Evolutionary conservation across 2,797 vertebrate genomes (phyloP).

Genomic region (Poeciliopsis turneri): DNA sequence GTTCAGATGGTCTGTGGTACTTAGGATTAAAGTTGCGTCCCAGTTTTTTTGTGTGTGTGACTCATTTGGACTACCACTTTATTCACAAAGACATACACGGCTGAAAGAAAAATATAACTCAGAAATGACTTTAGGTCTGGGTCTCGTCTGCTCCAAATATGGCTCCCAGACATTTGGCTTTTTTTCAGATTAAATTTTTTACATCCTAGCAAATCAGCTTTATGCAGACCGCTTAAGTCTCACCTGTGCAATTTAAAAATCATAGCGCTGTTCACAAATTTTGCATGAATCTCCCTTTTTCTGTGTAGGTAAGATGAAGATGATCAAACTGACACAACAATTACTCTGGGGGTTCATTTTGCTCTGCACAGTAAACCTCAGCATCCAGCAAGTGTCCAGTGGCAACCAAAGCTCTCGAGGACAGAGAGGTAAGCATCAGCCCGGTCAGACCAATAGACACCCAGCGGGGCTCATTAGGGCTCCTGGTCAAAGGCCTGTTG

Average conservation of each 20-base stretch:
- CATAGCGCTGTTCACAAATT: neutral
- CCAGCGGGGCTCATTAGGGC: conserved; percentile 74
- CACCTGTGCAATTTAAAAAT: neutral
- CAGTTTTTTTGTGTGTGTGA: conserved; percentile 43
- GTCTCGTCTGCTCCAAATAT: conserved; percentile 21
- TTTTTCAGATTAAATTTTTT: conserved; percentile 28
- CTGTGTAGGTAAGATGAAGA: conserved; percentile 61
- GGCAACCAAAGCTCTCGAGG: conserved; percentile 81
- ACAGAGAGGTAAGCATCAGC: conserved; percentile 67
- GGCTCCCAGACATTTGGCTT: neutral
- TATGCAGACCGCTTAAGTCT: neutral
- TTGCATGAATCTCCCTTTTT: conserved; percentile 16
- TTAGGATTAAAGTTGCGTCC: conserved; percentile 32
- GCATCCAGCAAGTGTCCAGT: conserved; percentile 74
- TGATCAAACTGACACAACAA: conserved; percentile 20
- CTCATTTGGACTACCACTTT: conserved; percentile 29
- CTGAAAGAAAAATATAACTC: conserved; percentile 48
- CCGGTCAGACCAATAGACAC: conserved; percentile 50
- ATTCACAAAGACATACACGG: conserved; percentile 38
- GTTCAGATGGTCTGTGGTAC: conserved; percentile 14
- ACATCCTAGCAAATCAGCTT: neutral
- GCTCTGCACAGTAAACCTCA: conserved; percentile 63
- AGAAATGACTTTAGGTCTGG: conserved; percentile 32
- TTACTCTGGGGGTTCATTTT: conserved; percentile 64
- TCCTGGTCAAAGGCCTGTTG: conserved; percentile 63